Base-by-base conservation (phyloP, 1,140 invertebrate species). In the Nylanderia fulva region DNA sequence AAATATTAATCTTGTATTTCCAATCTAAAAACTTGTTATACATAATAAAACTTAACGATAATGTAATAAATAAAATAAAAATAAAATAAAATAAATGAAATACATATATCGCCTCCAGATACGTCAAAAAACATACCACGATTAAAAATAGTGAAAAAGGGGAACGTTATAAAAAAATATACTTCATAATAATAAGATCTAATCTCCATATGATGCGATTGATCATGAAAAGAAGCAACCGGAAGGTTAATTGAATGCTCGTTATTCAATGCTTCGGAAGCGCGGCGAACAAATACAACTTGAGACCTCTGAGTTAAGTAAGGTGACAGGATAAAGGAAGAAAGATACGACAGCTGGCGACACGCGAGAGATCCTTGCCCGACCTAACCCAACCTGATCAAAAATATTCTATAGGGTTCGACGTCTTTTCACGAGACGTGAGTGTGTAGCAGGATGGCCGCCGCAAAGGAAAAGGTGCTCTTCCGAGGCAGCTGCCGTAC, bases 341-440 rank as follows among this genome's bases (percentile, higher is more conserved):
- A 24, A 82, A 64, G 72, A 13, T 27, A 33, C 36, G 48, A 75
- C 88, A 89, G 86, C 86, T 89, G 88, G 88, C 11, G 18, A 33
- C 15, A 13, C 29, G 11, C 48, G 29, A 7, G 39, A n/a, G n/a
- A n/a, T 54, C 48, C 85, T 69, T 58, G 27, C 61, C 36, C 63
- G 54, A 85, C 85, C 87, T 83, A 63, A 64, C 56, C 29, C 54
- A 85, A 75, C 72, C 79, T 61, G 72, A 58, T 83, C 56, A n/a
- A 29, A 60, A 54, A 54, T 45, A 15, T 64, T 69, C 82, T 74
- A 80, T 72, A 52, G 66, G 60, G 54, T 45, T 69, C 52, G 52
- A 48, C 66, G 82, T 76, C 85, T 90, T 90, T 90, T 85, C 85
- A 82, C 2, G 21, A 88, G 75, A 71, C 24, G 72, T 58, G 79